Evolutionary conservation across 2,113 vertebrate species (phyloP), one percentile per base, ranked within the genome.

Genomic region (Bucco capensis): DNA sequence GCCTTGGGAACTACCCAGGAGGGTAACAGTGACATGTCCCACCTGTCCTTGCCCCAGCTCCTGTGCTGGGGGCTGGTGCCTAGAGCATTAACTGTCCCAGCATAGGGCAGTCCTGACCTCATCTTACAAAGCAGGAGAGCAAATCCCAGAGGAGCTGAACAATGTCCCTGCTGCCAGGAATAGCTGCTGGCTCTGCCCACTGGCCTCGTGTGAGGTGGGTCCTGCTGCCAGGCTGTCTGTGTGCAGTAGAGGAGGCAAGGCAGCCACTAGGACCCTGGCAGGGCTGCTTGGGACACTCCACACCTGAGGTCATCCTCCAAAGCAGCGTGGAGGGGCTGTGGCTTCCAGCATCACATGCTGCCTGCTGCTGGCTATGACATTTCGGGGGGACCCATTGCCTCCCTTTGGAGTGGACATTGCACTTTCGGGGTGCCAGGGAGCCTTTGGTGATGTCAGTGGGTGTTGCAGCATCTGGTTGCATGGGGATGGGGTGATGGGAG

Each of bases 291-390:
- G 77, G 88, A 88, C 3, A 37, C 54, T 91, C 88, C 3, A 3
- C 49, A 91, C 90, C 88, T 96, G 96, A 96, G 86, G 21, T 96
- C 94, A 96, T 96, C 54, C 74, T 86, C 80, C 80, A 94, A 95
- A 96, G 77, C 3, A 7, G 83, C 4, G 3, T 14, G 3, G 76
- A 51, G 22, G 21, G 17, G 44, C 53, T 0, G 0, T 8, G 18
- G 40, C 53, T 84, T 30, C 74, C 6, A 14, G 56, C 33, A 49
- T 83, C 40, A 27, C 2, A 1, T 65, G 88, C 74, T 79, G 27
- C 25, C 21, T 85, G 71, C 64, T 71, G 47, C 70, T 66, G 49
- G 47, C 60, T 35, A 33, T 67, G 77, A 67, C n/a, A 9, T n/a
- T 58, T 50, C 11, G n/a, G 33, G 23, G 24, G 10, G 18, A 5